These are phyloP conservation scores for Hirundichthys speculiger DNA, from an alignment of 2,113 vertebrate genomes.

Conservation along the genomic window DNA sequence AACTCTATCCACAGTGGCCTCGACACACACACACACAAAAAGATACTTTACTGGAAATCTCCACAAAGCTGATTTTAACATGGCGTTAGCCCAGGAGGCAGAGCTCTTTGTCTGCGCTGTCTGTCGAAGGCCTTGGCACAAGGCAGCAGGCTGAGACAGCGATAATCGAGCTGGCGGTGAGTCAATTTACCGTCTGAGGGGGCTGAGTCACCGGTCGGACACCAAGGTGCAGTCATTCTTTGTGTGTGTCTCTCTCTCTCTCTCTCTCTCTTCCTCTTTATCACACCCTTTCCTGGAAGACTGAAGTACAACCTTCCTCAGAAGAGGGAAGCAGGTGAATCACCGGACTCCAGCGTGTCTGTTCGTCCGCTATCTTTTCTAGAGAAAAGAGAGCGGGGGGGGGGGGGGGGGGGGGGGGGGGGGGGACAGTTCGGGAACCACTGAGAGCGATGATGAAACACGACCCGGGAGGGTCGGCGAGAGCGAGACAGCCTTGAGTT, in stretches of 20 bases:
- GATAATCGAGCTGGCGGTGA: conserved; percentile 47
- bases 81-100: not conserved
- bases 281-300: conserved; percentile 32
- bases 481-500: conserved; percentile 20
- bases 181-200: conserved; percentile 56
- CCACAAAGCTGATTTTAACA: not conserved
- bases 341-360: conserved; percentile 24
- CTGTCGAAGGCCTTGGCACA: conserved; percentile 21
- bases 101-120: conserved; percentile 18
- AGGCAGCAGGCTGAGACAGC: conserved; percentile 37
- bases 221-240: conserved; percentile 60
- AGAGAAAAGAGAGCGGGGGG: too few relatives aligned
- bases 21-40: not conserved
- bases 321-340: conserved; percentile 54
- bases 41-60: conserved; percentile 9
- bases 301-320: conserved; percentile 32
- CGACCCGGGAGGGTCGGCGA: conserved; percentile 20
- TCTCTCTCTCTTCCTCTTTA: conserved; percentile 10
- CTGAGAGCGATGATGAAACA: conserved; percentile 32
- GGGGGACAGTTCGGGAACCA: conserved; percentile 8
- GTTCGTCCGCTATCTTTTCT: conserved; percentile 24
- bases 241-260: conserved; percentile 1
- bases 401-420: too few relatives aligned
- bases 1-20: not conserved
- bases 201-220: conserved; percentile 65